Base-by-base conservation (phyloP, 2,888 invertebrate genomes). In the Cataglyphis cursor region DNA sequence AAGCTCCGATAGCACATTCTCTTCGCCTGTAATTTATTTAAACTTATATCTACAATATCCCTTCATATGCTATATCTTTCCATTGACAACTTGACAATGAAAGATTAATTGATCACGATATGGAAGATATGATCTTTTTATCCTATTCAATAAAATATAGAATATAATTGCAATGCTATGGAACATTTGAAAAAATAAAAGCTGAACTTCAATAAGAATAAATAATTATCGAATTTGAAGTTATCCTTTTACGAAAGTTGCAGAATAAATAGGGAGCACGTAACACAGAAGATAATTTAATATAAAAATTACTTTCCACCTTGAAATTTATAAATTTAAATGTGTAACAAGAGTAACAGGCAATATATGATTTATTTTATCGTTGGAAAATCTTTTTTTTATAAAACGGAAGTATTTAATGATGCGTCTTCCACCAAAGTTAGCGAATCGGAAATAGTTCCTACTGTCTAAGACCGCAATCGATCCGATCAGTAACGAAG, bases 1-100 rank as follows among this genome's bases (percentile, higher is more conserved):
- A 81, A 83, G 68, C 81, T 81, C 82, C 76, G 65, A 81, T 75
- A 74, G 83, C 73, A 35, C 57, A 70, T 51, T 44, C 62, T 54
- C n/a, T 48, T 10, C n/a, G 57, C 21, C 28, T 41, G 41, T 41
- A 28, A n/a, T n/a, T n/a, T n/a, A n/a, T n/a, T n/a, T n/a, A n/a
- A n/a, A 61, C 31, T 35, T 35, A 35, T 35, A 35, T 35, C 31
- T 18, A 8, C 61, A 31, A 9, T 12, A 4, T 41, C 10, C 6
- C 31, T 35, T 6, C 3, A 41, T 41, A 12, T 15, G 31, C 4
- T 44, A 44, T 44, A 4, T 51, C 51, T n/a, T n/a, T 51, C 51
- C 48, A 48, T n/a, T 51, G 51, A 8, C n/a, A n/a, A n/a, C n/a
- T 48, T 48, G 41, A 44, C 6, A n/a, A 51, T 8, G 51, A 51